These are phyloP conservation scores for Himantopus leucocephalus DNA, from an alignment of 2,113 vertebrate species.

Conservation along the genomic window DNA sequence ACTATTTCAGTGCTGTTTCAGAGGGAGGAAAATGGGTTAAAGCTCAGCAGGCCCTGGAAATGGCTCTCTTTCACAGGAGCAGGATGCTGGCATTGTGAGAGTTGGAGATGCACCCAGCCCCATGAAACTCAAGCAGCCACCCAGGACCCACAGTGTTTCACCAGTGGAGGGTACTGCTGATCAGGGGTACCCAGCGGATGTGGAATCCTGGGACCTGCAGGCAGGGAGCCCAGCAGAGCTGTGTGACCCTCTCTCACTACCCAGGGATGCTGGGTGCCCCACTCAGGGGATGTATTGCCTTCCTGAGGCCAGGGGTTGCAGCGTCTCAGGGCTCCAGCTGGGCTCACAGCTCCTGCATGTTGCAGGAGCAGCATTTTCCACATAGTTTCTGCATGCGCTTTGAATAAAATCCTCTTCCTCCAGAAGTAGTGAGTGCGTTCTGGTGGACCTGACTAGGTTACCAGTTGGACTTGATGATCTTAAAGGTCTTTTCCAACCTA, in stretches of 20 bases:
- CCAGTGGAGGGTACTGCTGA: background rate
- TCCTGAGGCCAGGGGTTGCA: background rate
- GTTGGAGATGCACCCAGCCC: background rate
- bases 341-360: background rate
- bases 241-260: background rate
- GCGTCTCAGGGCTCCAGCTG: background rate
- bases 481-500: background rate
- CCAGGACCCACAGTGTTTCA: background rate
- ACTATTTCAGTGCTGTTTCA: background rate
- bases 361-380: background rate
- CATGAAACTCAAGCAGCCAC: background rate
- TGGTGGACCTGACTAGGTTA: background rate
- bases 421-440: background rate
- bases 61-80: background rate
- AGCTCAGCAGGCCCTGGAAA: slow-evolving; percentile 6
- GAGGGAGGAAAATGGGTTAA: background rate
- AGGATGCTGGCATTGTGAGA: background rate
- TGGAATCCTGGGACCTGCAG: background rate
- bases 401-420: background rate
- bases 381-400: background rate
- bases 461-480: background rate
- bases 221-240: background rate
- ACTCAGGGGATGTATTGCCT: fast-evolving
- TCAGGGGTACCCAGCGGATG: background rate
- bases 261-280: background rate